Evolutionary conservation across 2,888 invertebrate genomes (phyloP), one percentile per base, ranked within the genome.

Genomic region (Rhamphomyia laevipes): DNA sequence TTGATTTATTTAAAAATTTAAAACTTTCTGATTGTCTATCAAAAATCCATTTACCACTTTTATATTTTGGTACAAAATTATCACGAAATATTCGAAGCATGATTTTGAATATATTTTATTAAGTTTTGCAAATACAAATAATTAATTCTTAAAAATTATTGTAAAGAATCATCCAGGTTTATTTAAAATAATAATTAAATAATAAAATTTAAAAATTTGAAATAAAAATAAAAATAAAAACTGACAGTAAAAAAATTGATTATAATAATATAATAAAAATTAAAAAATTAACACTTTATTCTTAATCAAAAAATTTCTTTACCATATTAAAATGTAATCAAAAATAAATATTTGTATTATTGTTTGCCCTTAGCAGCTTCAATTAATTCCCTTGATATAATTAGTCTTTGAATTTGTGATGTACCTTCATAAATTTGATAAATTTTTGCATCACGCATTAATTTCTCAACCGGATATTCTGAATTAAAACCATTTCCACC

Each of bases 361-460:
- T n/a, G 35, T n/a, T 35, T 35, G 13, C n/a, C 4, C 27, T 74
- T 73, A 11, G 79, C 77, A 35, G 66, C 71, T 3, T 71, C 73
- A 18, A 82, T 61, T 17, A 84, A 58, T 54, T 78, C 76, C 54
- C 86, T 77, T 0, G 90, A 85, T 59, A 95, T 87, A 58, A 95
- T 90, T 43, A 93, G 66, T 56, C 91, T 76, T 70, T 95, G 94
- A 62, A 95, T 93, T 70, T 95, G 91, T 1, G 90, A 79, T 2
- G 93, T 94, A 52, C 94, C 94, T 68, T 94, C 93, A 63, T 94
- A 94, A 59, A 95, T 95, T 71, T 92, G 91, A 71, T 84, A 94
- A 60, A 95, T 94, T 70, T 95, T 95, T 16, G 94, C 94, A 70
- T 95, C 95, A 53, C 95, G 75, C 92, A 94, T 93, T 51, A 95